Evolutionary conservation across 2,888 invertebrate genomes (phyloP).

Genomic region (Lasioglossum calceatum): DNA sequence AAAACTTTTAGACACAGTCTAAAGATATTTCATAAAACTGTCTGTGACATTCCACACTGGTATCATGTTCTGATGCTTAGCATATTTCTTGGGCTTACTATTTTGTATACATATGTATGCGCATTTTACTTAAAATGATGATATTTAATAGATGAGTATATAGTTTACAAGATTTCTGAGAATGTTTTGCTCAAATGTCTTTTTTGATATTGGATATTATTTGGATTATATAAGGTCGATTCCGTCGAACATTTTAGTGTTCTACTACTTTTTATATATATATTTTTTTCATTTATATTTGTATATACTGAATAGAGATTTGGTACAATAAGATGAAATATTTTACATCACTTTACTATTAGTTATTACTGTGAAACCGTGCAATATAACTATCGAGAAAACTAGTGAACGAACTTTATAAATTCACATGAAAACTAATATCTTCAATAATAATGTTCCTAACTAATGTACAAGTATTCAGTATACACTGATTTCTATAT

Average conservation of each 20-base stretch:
- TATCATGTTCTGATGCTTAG: slow-evolving; percentile 44
- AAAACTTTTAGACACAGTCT: slow-evolving; percentile 58
- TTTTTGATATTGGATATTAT: slow-evolving; percentile 30
- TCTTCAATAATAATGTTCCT: background rate
- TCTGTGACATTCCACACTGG: slow-evolving; percentile 71
- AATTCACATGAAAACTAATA: background rate
- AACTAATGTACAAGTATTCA: slow-evolving; percentile 17
- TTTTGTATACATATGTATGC: slow-evolving; percentile 68
- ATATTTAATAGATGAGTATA: slow-evolving; percentile 52
- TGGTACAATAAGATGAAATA: slow-evolving; percentile 23
- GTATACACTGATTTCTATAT: background rate
- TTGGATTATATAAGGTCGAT: slow-evolving; percentile 28
- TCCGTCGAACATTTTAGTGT: slow-evolving; percentile 23
- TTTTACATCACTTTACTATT: slow-evolving; percentile 19
- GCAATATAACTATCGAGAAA: slow-evolving; percentile 16
- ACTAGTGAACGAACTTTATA: background rate
- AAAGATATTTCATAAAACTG: slow-evolving; percentile 21
- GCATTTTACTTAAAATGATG: slow-evolving; percentile 70
- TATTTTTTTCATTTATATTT: slow-evolving; percentile 35
- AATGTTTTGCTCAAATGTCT: slow-evolving; percentile 46
- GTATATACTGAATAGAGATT: slow-evolving; percentile 24
- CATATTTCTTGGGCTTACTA: slow-evolving; percentile 63
- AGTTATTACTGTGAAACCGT: slow-evolving; percentile 5
- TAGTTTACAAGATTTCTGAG: slow-evolving; percentile 30
- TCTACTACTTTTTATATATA: slow-evolving; percentile 20